Evolutionary conservation across 2,888 invertebrate genomes (phyloP).

Genomic region (Dyspetes luteomarginatus): DNA sequence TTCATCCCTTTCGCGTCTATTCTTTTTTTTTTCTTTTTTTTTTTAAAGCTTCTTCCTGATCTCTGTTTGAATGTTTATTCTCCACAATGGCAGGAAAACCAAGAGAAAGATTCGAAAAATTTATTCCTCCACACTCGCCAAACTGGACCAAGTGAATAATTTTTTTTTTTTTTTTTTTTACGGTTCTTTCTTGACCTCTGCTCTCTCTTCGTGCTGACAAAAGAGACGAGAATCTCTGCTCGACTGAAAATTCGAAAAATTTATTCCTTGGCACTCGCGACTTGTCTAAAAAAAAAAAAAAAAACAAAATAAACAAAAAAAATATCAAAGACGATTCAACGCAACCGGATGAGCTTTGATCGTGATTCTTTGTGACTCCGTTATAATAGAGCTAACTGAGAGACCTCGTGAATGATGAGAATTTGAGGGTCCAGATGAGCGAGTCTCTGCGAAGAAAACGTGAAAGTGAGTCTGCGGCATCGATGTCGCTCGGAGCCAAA

Average conservation of each 20-base stretch:
- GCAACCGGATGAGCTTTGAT: slow-evolving; percentile 30
- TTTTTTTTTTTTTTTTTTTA: slow-evolving; percentile 4
- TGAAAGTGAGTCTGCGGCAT: slow-evolving; percentile 67
- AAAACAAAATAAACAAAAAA: not conserved
- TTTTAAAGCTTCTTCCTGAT: slow-evolving; percentile 34
- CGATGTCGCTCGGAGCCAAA: slow-evolving; percentile 73
- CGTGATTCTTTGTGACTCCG: not conserved
- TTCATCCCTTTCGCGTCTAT: slow-evolving; percentile 52
- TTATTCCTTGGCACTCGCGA: slow-evolving; percentile 28
- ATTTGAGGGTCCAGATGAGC: slow-evolving; percentile 1
- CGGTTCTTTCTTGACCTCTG: slow-evolving; percentile 49
- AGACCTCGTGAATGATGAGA: not conserved
- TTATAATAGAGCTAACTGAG: not conserved
- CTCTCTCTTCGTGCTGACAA: not conserved
- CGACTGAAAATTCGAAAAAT: slow-evolving; percentile 38
- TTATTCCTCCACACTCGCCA: slow-evolving; percentile 8
- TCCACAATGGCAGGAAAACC: too few relatives aligned
- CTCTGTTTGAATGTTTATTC: too few relatives aligned
- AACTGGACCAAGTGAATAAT: too few relatives aligned
- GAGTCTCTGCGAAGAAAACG: slow-evolving; percentile 26
- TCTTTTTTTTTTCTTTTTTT: slow-evolving; percentile 6
- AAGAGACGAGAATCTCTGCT: not conserved
- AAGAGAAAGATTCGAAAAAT: too few relatives aligned
- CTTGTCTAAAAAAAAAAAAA: not conserved
- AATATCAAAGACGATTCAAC: not conserved